These are phyloP conservation scores for Mesopsocus fuscifrons DNA, from an alignment of 2,888 invertebrate species.

Conservation along the genomic window DNA sequence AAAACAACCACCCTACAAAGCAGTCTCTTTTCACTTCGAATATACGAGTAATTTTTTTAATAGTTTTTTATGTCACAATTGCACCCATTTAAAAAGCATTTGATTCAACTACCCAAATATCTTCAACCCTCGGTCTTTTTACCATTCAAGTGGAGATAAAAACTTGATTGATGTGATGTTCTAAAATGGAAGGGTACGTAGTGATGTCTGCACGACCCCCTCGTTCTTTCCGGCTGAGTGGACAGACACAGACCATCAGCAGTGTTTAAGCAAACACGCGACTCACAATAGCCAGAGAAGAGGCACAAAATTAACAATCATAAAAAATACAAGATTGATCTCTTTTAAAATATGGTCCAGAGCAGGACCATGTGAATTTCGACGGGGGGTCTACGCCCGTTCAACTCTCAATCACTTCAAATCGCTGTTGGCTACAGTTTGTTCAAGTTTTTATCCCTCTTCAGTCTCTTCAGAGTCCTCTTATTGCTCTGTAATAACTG, in stretches of 20 bases:
- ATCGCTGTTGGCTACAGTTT: too few relatives aligned
- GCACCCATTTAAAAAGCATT: not conserved
- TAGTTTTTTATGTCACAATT: constrained; percentile 1
- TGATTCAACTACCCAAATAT: not conserved
- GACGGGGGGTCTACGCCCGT: constrained; percentile 6
- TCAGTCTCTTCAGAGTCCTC: too few relatives aligned
- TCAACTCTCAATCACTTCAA: too few relatives aligned
- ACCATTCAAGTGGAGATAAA: not conserved
- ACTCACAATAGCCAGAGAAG: constrained; percentile 9
- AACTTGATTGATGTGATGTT: constrained; percentile 7
- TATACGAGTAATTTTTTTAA: not conserved
- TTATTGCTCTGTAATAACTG: too few relatives aligned
- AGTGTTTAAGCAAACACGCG: constrained; percentile 10
- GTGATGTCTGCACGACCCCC: not conserved
- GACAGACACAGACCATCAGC: constrained; percentile 2
- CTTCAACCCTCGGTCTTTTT: too few relatives aligned
- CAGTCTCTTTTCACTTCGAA: too few relatives aligned
- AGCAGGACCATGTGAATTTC: constrained; percentile 12
- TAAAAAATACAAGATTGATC: constrained; percentile 11
- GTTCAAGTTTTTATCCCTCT: too few relatives aligned
- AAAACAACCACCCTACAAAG: too few relatives aligned
- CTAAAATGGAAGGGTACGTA: not conserved
- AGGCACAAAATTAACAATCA: constrained; percentile 10
- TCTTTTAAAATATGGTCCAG: constrained; percentile 9
- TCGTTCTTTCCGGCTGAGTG: constrained; percentile 12